Evolutionary conservation across 2,888 invertebrate species (phyloP).

Genomic region (Geophilus truncorum): DNA sequence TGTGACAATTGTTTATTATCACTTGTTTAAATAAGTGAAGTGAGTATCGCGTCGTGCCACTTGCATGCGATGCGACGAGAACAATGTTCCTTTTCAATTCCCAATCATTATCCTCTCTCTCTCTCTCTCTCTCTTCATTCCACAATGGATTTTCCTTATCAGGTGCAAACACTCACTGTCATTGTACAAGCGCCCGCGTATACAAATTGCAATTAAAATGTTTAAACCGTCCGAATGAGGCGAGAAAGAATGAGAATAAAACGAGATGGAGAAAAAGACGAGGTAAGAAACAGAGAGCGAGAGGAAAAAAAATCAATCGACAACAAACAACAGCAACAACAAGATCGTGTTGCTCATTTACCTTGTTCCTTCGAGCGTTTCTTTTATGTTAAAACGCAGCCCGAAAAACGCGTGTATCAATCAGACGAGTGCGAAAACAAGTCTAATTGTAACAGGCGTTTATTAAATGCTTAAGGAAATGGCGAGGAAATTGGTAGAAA

Average conservation of each 20-base stretch:
- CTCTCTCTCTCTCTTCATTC: neutral
- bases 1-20: neutral
- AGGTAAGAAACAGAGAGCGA: too few species aligned
- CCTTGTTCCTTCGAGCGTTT: neutral
- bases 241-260: too few species aligned
- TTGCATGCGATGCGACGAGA: neutral
- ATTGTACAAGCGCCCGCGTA: neutral
- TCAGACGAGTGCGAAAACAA: neutral
- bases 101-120: conserved; percentile 8
- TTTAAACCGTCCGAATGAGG: neutral
- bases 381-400: neutral
- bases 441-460: neutral
- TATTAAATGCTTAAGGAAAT: neutral
- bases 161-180: conserved; percentile 21
- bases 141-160: conserved; percentile 24
- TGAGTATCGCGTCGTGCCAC: neutral
- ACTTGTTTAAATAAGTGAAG: neutral
- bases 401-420: neutral
- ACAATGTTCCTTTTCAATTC: conserved; percentile 11
- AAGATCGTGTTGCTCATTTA: too few species aligned
- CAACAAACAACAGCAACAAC: too few species aligned
- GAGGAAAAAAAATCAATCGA: neutral
- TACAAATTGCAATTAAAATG: conserved; percentile 11
- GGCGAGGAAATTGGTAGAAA: neutral
- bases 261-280: neutral